phyloP scores from a whole-genome alignment of 1,140 invertebrate species.

The Drosophila dunni region DNA sequence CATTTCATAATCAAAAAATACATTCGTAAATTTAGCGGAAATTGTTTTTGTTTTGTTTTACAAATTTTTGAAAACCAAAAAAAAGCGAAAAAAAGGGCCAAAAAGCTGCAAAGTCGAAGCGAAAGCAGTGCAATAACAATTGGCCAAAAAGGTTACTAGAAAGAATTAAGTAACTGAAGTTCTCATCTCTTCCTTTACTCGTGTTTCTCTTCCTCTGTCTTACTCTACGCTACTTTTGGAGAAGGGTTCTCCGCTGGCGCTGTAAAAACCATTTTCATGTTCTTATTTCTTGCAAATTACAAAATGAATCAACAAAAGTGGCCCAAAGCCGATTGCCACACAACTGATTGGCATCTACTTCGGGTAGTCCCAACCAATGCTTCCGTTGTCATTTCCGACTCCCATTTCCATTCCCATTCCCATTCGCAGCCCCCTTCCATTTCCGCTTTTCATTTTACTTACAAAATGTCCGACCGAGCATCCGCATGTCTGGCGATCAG shows the following conservation, averaged over 20 bases:
- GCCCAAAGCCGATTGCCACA: conserved; percentile 38
- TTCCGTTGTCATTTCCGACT: conserved; percentile 24
- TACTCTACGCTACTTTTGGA: background rate
- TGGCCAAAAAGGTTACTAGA: conserved; percentile 33
- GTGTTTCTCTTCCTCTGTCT: background rate
- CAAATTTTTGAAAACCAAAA: conserved; percentile 27
- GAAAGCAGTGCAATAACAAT: conserved; percentile 6
- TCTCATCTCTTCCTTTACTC: too few species aligned
- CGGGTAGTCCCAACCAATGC: background rate
- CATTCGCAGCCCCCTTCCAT: background rate
- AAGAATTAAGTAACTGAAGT: conserved; percentile 8
- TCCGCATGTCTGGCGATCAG: conserved; percentile 14
- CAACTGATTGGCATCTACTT: conserved; percentile 34
- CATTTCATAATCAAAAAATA: conserved; percentile 56
- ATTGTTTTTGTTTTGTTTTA: conserved; percentile 45
- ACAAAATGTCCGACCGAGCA: conserved; percentile 9
- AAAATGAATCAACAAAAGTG: conserved; percentile 46
- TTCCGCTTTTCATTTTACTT: conserved; percentile 13
- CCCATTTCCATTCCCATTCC: background rate
- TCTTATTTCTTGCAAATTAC: conserved; percentile 44
- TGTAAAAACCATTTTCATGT: conserved; percentile 32
- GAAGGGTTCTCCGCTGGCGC: background rate
- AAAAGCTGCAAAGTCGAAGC: conserved; percentile 22
- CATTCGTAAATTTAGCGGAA: conserved; percentile 52
- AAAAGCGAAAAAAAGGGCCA: background rate